Percentiles rank a stretch among this genome's conserved stretches.
These are phyloP conservation scores for Lampris incognitus DNA, from an alignment of 2,113 vertebrate genomes.

Conservation along the genomic window DNA sequence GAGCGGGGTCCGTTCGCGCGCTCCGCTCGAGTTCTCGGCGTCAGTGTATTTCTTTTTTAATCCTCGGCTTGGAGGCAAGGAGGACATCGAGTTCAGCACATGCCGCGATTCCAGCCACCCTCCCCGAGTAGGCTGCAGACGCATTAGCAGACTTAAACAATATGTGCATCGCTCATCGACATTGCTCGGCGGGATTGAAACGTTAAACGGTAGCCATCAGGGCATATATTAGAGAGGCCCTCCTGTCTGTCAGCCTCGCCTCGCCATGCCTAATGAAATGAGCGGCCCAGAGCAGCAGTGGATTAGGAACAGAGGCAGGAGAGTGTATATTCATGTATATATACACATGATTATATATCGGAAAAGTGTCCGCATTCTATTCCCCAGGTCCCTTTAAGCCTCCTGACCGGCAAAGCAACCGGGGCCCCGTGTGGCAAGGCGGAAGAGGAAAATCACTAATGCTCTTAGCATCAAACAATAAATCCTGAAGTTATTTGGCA, in stretches of 20 bases:
- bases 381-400: slow-evolving; percentile 90
- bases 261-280: slow-evolving; percentile 85
- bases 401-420: slow-evolving; percentile 82
- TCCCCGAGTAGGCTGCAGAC: slow-evolving; percentile 26
- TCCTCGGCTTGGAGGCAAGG: slow-evolving; percentile 20
- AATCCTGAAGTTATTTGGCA: slow-evolving; percentile 91
- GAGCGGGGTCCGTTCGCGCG: neutral
- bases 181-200: slow-evolving; percentile 81
- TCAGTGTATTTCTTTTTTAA: slow-evolving; percentile 1
- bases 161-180: slow-evolving; percentile 71
- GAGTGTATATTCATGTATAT: slow-evolving; percentile 92
- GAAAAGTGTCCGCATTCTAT: slow-evolving; percentile 89
- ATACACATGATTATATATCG: slow-evolving; percentile 94
- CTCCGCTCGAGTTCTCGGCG: slow-evolving; percentile 16
- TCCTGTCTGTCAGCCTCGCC: slow-evolving; percentile 77
- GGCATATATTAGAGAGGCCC: slow-evolving; percentile 80
- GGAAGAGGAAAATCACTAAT: slow-evolving; percentile 93
- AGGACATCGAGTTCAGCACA: slow-evolving; percentile 42
- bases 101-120: slow-evolving; percentile 7
- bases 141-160: slow-evolving; percentile 62
- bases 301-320: slow-evolving; percentile 88
- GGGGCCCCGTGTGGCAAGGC: slow-evolving; percentile 84
- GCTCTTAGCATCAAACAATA: slow-evolving; percentile 90
- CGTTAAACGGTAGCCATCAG: slow-evolving; percentile 79
- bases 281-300: slow-evolving; percentile 85